Conservation (phyloP, 1,140 invertebrate species). For the Trypoxylus dichotomus region DNA sequence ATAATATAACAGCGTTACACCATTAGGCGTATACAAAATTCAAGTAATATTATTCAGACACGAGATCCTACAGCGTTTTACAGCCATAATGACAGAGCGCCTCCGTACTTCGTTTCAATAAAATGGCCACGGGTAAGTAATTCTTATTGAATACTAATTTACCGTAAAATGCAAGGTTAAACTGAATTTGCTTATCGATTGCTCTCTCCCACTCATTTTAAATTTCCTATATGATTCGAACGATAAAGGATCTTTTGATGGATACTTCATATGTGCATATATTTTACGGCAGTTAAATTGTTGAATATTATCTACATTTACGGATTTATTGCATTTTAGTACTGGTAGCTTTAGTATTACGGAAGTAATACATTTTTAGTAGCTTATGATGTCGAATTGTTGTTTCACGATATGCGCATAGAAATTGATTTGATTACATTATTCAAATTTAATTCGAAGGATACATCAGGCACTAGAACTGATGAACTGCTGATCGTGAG, state of each 20-base stretch:
- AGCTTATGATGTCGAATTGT: too few relatives aligned
- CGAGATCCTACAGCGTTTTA: constrained; percentile 12
- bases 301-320: neutral
- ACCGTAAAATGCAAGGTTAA: constrained; percentile 21
- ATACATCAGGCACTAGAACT: too few relatives aligned
- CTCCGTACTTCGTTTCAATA: constrained; percentile 9
- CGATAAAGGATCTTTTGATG: neutral
- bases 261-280: constrained; percentile 12
- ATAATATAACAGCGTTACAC: constrained; percentile 7
- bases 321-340: too few relatives aligned
- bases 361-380: too few relatives aligned
- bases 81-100: constrained; percentile 1
- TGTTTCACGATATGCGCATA: too few relatives aligned
- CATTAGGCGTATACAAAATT: constrained; percentile 17
- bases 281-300: neutral
- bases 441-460: too few relatives aligned
- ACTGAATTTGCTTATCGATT: constrained; percentile 7
- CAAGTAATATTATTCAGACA: constrained; percentile 19
- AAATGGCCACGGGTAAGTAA: constrained; percentile 17
- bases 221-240: neutral
- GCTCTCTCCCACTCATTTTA: neutral
- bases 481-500: too few relatives aligned
- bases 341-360: too few relatives aligned
- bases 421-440: too few relatives aligned
- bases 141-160: constrained; percentile 22